Percentiles rank a stretch among this genome's conserved stretches.
These are phyloP conservation scores for Prochilodus magdalenae DNA, from an alignment of 2,113 vertebrate genomes.

Conservation along the genomic window DNA sequence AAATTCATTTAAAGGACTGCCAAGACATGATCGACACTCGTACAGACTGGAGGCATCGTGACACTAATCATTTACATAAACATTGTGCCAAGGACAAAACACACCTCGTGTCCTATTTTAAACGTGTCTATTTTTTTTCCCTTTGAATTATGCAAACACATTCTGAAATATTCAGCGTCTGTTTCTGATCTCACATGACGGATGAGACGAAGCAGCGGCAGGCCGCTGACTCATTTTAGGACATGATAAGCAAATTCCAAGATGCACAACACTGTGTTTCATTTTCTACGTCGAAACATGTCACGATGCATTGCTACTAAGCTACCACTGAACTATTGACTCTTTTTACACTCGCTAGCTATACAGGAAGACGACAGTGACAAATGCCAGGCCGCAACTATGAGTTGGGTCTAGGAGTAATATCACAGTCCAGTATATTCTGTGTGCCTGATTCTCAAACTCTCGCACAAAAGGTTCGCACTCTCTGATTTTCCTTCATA, in stretches of 20 bases:
- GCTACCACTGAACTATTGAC: not conserved
- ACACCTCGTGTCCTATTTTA: slow-evolving; percentile 58
- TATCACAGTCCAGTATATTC: not conserved
- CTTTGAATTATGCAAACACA: slow-evolving; percentile 50
- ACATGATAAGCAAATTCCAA: slow-evolving; percentile 41
- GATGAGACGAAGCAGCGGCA: slow-evolving; percentile 30
- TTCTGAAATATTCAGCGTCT: slow-evolving; percentile 50
- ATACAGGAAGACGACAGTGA: not conserved
- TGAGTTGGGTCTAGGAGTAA: not conserved
- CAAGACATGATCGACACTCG: slow-evolving; percentile 75
- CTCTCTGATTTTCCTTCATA: too few relatives aligned
- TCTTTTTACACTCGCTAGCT: not conserved
- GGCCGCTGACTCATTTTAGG: slow-evolving; percentile 51
- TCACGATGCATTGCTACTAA: not conserved
- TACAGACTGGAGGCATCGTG: slow-evolving; percentile 63
- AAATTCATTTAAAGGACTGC: slow-evolving; percentile 71
- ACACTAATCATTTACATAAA: slow-evolving; percentile 69
- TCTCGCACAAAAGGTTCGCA: too few relatives aligned
- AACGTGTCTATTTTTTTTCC: slow-evolving; percentile 54
- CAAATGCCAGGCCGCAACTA: not conserved
- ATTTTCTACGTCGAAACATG: not conserved
- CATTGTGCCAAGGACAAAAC: slow-evolving; percentile 65
- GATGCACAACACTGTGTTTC: not conserved
- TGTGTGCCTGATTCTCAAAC: not conserved
- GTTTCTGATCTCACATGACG: slow-evolving; percentile 39